Percentiles rank a stretch among this genome's conserved stretches.
Evolutionary conservation across 2,797 vertebrate species (phyloP).

Genomic region (Gymnocypris eckloni): DNA sequence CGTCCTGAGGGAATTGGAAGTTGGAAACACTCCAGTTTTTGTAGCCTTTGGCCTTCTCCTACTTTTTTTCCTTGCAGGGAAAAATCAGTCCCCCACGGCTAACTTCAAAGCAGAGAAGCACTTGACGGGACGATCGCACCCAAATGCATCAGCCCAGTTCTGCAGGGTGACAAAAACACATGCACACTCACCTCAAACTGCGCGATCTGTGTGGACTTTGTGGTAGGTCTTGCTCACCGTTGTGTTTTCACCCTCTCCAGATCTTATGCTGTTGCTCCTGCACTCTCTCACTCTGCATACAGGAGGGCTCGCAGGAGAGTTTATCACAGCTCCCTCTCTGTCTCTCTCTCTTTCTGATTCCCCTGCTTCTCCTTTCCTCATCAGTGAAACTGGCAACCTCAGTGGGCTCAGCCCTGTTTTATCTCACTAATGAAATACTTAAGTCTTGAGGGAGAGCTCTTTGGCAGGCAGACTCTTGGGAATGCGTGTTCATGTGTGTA

Average conservation of each 20-base stretch:
- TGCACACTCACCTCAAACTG: conserved; percentile 58
- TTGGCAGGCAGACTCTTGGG: conserved; percentile 67
- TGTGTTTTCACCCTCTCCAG: conserved; percentile 59
- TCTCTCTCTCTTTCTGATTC: conserved; percentile 58
- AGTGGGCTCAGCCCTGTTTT: conserved; percentile 76
- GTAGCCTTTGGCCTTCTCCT: conserved; percentile 61
- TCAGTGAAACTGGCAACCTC: conserved; percentile 73
- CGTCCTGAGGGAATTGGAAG: conserved; percentile 56
- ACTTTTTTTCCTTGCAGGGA: conserved; percentile 52
- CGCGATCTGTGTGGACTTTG: conserved; percentile 58
- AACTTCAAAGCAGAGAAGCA: conserved; percentile 59
- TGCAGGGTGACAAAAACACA: conserved; percentile 55
- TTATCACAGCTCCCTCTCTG: conserved; percentile 73
- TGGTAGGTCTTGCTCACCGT: conserved; percentile 66
- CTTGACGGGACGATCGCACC: conserved; percentile 50
- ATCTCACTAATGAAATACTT: conserved; percentile 83
- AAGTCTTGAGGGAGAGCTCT: conserved; percentile 75
- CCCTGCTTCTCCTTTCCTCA: conserved; percentile 64
- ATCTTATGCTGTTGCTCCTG: conserved; percentile 56
- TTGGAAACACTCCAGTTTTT: conserved; percentile 65
- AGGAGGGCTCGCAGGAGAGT: conserved; percentile 75
- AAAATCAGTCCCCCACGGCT: conserved; percentile 47
- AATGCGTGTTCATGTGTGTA: conserved; percentile 57
- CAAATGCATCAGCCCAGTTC: conserved; percentile 58
- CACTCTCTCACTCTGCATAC: conserved; percentile 74